Percentiles rank a stretch among this genome's conserved stretches.
Conservation (phyloP, 1,140 invertebrate genomes). For the Nasonia giraulti region DNA sequence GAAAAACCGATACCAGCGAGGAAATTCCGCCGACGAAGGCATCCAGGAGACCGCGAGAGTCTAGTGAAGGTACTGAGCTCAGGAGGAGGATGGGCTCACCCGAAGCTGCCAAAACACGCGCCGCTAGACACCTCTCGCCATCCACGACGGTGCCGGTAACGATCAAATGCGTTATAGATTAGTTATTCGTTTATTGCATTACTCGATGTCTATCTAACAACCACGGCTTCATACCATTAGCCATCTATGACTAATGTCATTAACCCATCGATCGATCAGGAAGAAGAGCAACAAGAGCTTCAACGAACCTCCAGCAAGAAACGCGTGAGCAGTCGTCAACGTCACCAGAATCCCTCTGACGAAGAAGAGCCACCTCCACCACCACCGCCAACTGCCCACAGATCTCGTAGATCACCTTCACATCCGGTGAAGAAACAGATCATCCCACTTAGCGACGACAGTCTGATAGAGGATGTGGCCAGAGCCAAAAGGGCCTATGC, state of each 20-base stretch:
- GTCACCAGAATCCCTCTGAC: slow-evolving; percentile 56
- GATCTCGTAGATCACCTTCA: slow-evolving; percentile 25
- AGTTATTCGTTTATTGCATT: not conserved
- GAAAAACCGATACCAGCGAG: not conserved
- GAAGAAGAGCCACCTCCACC: slow-evolving; percentile 43
- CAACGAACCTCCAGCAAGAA: slow-evolving; percentile 22
- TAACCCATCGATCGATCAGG: not conserved
- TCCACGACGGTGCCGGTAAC: slow-evolving; percentile 1
- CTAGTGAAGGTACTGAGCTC: not conserved
- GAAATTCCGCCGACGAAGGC: not conserved
- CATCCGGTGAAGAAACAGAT: slow-evolving; percentile 66
- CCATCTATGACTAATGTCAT: not conserved
- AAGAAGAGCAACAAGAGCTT: slow-evolving; percentile 7
- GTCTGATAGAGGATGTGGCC: slow-evolving; percentile 65
- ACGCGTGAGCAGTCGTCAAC: slow-evolving; percentile 54
- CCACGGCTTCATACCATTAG: not conserved
- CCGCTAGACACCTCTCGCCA: not conserved
- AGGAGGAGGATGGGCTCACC: slow-evolving; percentile 42
- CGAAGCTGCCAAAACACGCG: not conserved
- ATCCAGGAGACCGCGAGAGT: not conserved
- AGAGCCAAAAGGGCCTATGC: slow-evolving; percentile 64
- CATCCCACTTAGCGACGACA: slow-evolving; percentile 67
- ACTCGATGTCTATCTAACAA: not conserved
- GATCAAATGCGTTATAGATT: not conserved
- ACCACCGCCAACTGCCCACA: not conserved